A percentile compares a stretch with the other conserved stretches of the same genome.
Conservation (phyloP, 2,797 vertebrate species). For the Strix occidentalis region DNA sequence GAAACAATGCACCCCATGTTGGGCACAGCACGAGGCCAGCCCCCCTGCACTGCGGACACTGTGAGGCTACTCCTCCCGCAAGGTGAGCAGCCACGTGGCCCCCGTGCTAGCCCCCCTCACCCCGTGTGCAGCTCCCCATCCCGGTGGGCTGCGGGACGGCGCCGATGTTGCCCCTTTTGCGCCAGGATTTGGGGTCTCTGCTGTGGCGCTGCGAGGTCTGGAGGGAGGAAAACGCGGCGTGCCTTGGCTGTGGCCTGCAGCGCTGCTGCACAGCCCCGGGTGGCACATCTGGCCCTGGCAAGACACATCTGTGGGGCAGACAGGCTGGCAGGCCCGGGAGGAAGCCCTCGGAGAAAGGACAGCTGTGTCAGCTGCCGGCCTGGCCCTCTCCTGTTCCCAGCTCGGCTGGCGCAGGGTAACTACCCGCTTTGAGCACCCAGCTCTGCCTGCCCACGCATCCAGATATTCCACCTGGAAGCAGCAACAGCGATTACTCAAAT, state of each 20-base stretch:
- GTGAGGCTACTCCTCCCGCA: too few relatives aligned
- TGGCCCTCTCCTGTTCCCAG: background rate
- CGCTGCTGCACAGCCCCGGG: background rate
- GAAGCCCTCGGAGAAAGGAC: background rate
- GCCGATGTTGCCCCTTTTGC: accelerated
- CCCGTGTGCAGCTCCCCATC: background rate
- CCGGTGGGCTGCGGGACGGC: accelerated
- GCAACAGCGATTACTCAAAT: background rate
- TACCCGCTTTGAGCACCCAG: background rate
- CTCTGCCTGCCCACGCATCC: background rate
- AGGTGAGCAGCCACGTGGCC: background rate
- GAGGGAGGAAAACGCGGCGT: background rate
- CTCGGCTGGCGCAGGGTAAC: background rate
- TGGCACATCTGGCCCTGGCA: background rate
- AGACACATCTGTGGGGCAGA: background rate
- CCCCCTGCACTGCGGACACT: background rate
- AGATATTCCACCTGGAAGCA: background rate
- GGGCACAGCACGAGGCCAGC: background rate
- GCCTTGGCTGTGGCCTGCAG: background rate
- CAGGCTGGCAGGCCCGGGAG: background rate
- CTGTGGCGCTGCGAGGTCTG: accelerated
- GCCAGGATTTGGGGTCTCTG: accelerated
- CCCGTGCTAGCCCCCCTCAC: accelerated
- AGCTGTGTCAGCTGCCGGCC: background rate
- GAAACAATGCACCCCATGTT: background rate